These are phyloP conservation scores for Phyllostomus discolor DNA, from an alignment of 2,113 vertebrate species.

Conservation along the genomic window DNA sequence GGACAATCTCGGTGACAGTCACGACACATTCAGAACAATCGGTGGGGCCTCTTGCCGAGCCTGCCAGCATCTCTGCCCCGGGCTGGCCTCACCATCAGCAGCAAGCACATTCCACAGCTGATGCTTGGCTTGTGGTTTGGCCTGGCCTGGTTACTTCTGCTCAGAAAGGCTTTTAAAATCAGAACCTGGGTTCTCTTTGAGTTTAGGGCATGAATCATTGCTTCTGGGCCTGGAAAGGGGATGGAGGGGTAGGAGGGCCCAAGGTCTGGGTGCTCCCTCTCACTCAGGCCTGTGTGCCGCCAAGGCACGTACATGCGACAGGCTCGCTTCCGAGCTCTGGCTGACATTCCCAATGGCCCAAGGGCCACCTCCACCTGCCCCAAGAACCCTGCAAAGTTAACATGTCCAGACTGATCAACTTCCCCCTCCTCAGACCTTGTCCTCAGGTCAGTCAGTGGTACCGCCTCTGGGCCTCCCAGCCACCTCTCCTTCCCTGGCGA, in stretches of 20 bases:
- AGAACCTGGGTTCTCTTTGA: conserved; percentile 50
- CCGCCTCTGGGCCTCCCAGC: not conserved
- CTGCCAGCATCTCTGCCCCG: not conserved
- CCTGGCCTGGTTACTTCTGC: conserved; percentile 55
- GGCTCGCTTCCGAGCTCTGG: not conserved
- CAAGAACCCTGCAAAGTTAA: fast-evolving
- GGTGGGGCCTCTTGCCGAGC: not conserved
- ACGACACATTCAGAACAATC: not conserved
- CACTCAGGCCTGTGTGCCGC: not conserved
- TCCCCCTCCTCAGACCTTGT: not conserved
- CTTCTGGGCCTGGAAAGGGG: not conserved
- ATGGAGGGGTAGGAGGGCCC: not conserved
- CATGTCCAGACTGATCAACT: not conserved
- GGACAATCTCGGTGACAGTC: not conserved
- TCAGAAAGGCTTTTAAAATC: conserved; percentile 24
- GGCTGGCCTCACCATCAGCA: conserved; percentile 55
- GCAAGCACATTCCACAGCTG: conserved; percentile 69
- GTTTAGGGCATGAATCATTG: conserved; percentile 52
- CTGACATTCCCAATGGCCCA: not conserved
- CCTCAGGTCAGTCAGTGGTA: not conserved
- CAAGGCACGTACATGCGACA: not conserved
- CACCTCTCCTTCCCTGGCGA: not conserved
- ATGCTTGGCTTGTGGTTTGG: conserved; percentile 68
- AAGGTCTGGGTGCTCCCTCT: fast-evolving
- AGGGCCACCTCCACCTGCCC: not conserved